A percentile compares a stretch with the other conserved stretches of the same genome.
Conservation (phyloP, 1,140 invertebrate genomes). For the Mya arenaria region DNA sequence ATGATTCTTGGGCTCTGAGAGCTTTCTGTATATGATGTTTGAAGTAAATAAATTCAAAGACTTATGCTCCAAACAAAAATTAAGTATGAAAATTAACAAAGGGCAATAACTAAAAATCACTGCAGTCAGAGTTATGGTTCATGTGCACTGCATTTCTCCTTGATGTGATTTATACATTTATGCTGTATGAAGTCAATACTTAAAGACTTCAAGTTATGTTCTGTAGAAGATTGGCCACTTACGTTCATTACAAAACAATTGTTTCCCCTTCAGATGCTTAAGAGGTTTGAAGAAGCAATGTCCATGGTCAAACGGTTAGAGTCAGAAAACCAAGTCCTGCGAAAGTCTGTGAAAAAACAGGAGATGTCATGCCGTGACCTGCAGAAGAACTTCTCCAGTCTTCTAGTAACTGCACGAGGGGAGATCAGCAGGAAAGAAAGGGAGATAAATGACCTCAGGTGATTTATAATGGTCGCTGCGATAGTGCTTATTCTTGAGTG, state of each 20-base stretch:
- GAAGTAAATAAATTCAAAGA: too few species aligned
- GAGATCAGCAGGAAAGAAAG: conserved; percentile 28
- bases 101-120: too few species aligned
- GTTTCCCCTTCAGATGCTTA: neutral
- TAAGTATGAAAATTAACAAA: too few species aligned
- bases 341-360: neutral
- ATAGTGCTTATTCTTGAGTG: neutral
- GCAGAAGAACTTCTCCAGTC: conserved; percentile 6
- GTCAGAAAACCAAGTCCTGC: conserved; percentile 1
- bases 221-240: too few species aligned
- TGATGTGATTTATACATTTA: too few species aligned
- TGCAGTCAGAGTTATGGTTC: too few species aligned
- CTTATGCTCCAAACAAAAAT: too few species aligned
- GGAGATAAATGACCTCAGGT: conserved; percentile 22
- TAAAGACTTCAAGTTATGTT: too few species aligned
- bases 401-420: conserved; percentile 19
- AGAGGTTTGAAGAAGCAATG: neutral
- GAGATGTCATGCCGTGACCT: neutral
- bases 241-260: neutral
- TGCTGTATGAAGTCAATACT: too few species aligned
- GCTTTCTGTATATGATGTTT: too few species aligned
- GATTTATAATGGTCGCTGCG: neutral
- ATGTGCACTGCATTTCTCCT: too few species aligned
- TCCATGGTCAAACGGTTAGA: neutral
- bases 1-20: too few species aligned